These are phyloP conservation scores for Spondyliosoma cantharus DNA, from an alignment of 2,797 vertebrate species.

Conservation along the genomic window DNA sequence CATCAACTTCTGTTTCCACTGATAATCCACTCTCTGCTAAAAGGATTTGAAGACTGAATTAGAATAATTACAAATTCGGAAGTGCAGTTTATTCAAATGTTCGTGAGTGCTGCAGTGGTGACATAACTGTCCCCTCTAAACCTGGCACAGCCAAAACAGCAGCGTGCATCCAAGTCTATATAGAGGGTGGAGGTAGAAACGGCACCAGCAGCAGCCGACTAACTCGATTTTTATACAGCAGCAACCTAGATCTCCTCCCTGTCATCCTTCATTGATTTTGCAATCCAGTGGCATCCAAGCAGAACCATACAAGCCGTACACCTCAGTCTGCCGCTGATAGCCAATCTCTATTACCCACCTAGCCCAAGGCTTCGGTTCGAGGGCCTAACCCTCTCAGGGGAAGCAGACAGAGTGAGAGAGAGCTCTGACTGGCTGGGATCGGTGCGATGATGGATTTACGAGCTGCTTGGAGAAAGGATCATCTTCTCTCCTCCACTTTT, in stretches of 20 bases:
- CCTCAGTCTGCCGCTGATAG: conserved; percentile 73
- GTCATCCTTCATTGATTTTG: conserved; percentile 81
- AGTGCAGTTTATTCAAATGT: conserved; percentile 51
- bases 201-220: conserved; percentile 37
- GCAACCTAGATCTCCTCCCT: conserved; percentile 71
- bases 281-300: conserved; percentile 75
- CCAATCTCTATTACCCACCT: conserved; percentile 77
- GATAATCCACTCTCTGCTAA: conserved; percentile 51
- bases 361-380: conserved; percentile 65
- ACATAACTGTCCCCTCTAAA: conserved; percentile 66
- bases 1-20: conserved; percentile 14
- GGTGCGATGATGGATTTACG: conserved; percentile 75
- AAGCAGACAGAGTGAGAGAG: conserved; percentile 20
- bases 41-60: conserved; percentile 48
- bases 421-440: conserved; percentile 55
- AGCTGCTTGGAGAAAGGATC: conserved; percentile 71
- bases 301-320: conserved; percentile 73
- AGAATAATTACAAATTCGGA: conserved; percentile 47
- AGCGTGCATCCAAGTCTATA: conserved; percentile 36
- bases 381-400: conserved; percentile 61
- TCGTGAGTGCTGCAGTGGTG: conserved; percentile 58
- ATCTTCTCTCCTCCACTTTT: conserved; percentile 71
- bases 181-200: conserved; percentile 30
- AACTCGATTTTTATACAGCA: conserved; percentile 67
- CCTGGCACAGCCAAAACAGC: conserved; percentile 52